Evolutionary conservation across 2,888 invertebrate species (phyloP), one percentile per base, ranked within the genome.

Genomic region (Asteroscopus sphinx): DNA sequence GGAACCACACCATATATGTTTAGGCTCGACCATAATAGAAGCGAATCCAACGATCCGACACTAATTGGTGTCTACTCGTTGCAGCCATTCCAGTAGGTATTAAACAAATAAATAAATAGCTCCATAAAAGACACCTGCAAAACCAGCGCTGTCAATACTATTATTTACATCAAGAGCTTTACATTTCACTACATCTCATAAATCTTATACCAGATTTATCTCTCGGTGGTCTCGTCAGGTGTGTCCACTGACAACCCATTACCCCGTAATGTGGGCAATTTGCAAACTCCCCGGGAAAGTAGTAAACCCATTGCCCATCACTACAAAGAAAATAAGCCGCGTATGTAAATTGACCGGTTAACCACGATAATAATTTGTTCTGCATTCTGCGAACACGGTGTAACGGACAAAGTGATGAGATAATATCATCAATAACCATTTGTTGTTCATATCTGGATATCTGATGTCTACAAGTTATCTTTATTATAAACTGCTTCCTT

Each of bases 221-320:
- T 39, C 51, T 33, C 28, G 73, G 76, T 73, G 73, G 76, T 73
- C 73, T 55, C 53, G 52, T 60, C 66, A 57, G 49, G 52, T 41
- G 41, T 47, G 76, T 52, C 73, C 63, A 33, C 37, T 47, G 54
- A 63, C 71, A 52, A 56, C 58, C 62, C 75, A 80, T 81, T 81
- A 75, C 73, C 62, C 64, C 55, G 65, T 82, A 83, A 82, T 82
- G 75, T 68, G 51, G 56, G 70, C 73, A 82, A 83, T 82, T 84
- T 83, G 73, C 63, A 52, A 77, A 48, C 62, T 68, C 65, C 46
- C 49, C 45, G 28, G 52, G 52, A 70, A 67, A 71, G 80, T 73
- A 62, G 65, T 62, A 25, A 25, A 26, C n/a, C n/a, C n/a, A n/a
- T 17, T 32, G 51, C 45, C 48, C 66, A 62, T 68, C 62, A 58